Base-by-base conservation (phyloP, 2,113 vertebrate species). In the Xiphophorus hellerii region DNA sequence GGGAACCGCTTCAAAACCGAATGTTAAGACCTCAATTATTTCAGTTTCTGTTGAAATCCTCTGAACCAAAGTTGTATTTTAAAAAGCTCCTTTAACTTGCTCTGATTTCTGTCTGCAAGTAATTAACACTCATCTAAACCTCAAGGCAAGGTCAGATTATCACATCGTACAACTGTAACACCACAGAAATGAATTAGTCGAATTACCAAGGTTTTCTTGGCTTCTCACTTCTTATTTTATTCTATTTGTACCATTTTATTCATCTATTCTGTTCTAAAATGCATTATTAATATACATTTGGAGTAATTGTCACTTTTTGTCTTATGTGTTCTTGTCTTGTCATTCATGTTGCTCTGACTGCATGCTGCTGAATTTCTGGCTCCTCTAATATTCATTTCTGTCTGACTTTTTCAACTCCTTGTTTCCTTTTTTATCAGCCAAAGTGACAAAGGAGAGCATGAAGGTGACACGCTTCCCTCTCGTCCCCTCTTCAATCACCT, bases 401-500 rank as follows among this genome's bases (percentile, higher is more conserved):
- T 81, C n/a, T 28, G 65, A 39, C 65, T 28, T 42, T 30, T 25
- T 30, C 42, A 3, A 8, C 15, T 29, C 13, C 37, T 54, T 22
- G 5, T 33, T 60, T 71, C 22, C 29, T 15, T 20, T 60, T 25
- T 14, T 33, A 58, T 70, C 60, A 64, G 62, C 25, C 6, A 13
- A 25, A 1, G 71, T 77, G 77, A 86, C 66, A 3, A 33, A 29
- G 33, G 69, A 44, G 44, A 51, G 74, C 27, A 31, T 31, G 69
- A 85, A 72, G 78, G 76, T 74, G 71, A 85, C 67, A n/a, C 27
- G 15, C 60, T 75, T 58, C 27, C 51, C 61, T 74, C 54, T 66
- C 63, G 54, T 66, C 63, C 42, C 62, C 71, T 78, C 79, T 61
- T 74, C 60, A 79, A 78, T 78, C 69, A n/a, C 58, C 75, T 74